Evolutionary conservation across 2,888 invertebrate species (phyloP), one percentile per base, ranked within the genome.

Genomic region (Eulithis prunata): DNA sequence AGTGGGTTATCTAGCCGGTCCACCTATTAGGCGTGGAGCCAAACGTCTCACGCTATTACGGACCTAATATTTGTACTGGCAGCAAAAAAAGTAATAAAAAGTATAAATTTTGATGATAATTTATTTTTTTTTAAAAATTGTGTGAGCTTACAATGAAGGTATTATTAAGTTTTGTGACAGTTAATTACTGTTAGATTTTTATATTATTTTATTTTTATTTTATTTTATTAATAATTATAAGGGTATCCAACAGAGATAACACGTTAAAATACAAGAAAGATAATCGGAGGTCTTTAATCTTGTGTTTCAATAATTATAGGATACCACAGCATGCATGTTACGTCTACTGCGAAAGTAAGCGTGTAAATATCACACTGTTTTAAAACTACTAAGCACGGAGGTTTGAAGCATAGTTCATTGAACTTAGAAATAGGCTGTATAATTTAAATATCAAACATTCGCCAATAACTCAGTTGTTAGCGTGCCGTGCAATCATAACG

Each of bases 21-120:
- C 6, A 14, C 52, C 59, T 77, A 79, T 85, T 85, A 86, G 86
- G 86, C 85, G 73, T 72, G 56, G 70, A 74, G 86, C 86, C 85
- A 86, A 82, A 79, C 75, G 80, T 71, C 71, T 51, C 71, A 68
- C 73, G 76, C 80, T 78, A 82, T 82, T 82, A 80, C 78, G 70
- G 69, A 71, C 71, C 75, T 80, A 82, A 82, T 84, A 57, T 57
- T 57, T 36, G 64, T 43, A 59, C 3, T 21, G 41, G 43, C 51
- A 43, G 51, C 51, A 51, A 51, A 58, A 58, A n/a, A 41, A 41
- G 38, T 11, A 41, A 13, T 41, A 7, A 14, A 38, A 54, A 8
- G 32, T n/a, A 1, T 21, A 21, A 21, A 21, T 21, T 21, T 21
- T 21, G 21, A 21, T 21, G 21, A 21, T 21, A 21, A 21, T 13